Percentiles rank a stretch among this genome's conserved stretches.
phyloP scores from a whole-genome alignment of 2,113 vertebrate genomes.

The Eleginops maclovinus region DNA sequence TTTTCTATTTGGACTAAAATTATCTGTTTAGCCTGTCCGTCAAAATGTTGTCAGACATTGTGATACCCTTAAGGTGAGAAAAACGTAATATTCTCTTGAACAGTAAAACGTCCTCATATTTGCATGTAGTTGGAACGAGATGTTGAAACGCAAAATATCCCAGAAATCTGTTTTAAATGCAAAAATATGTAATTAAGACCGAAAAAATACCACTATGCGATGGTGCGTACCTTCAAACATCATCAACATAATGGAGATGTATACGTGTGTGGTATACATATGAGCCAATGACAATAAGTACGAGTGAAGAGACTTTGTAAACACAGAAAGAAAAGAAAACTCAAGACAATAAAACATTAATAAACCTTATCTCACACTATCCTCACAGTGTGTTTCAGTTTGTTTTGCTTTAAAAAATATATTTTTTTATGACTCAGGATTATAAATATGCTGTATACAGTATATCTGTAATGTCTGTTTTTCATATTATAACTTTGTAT shows the following conservation, averaged over 20 bases:
- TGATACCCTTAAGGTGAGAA: constrained; percentile 42
- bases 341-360: background rate
- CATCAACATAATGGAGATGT: no score
- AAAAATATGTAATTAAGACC: background rate
- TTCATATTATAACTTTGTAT: background rate
- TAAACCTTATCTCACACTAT: background rate
- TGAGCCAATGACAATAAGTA: background rate
- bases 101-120: background rate
- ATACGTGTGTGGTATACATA: background rate
- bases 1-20: constrained; percentile 60
- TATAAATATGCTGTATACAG: no score
- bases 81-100: constrained; percentile 28
- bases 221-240: constrained; percentile 12
- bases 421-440: constrained; percentile 20
- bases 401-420: constrained; percentile 18
- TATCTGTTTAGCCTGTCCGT: constrained; percentile 56
- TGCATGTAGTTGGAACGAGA: constrained; percentile 6
- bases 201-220: background rate
- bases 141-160: background rate
- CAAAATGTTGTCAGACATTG: constrained; percentile 47
- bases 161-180: background rate
- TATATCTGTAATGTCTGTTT: constrained; percentile 1
- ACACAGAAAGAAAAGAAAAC: background rate
- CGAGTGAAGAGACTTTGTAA: background rate
- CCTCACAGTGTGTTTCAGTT: background rate